Percentiles rank a stretch among this genome's conserved stretches.
Evolutionary conservation across 2,113 vertebrate genomes (phyloP).

Genomic region (Cichladusa arquata): DNA sequence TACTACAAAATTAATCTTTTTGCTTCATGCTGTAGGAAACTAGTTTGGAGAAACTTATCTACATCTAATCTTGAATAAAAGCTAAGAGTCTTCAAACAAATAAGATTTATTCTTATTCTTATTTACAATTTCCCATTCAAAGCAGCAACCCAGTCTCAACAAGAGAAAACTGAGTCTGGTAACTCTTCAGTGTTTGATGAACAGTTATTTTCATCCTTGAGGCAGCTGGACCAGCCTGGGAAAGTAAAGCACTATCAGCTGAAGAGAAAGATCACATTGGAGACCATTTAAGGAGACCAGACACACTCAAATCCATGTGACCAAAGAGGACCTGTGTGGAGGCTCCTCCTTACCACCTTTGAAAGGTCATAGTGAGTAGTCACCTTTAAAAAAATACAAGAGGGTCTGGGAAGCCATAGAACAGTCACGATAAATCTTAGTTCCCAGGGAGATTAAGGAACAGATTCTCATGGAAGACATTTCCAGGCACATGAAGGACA

Average conservation of each 20-base stretch:
- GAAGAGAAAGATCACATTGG: background rate
- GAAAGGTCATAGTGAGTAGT: background rate
- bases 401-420: background rate
- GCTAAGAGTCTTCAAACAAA: background rate
- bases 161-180: background rate
- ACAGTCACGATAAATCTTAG: background rate
- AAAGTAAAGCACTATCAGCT: background rate
- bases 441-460: constrained; percentile 2
- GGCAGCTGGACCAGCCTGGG: background rate
- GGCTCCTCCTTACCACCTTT: background rate
- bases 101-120: background rate
- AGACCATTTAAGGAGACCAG: background rate
- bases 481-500: background rate
- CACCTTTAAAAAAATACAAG: background rate
- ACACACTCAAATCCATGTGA: background rate
- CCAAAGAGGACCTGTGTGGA: background rate
- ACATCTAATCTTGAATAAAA: background rate
- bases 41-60: background rate
- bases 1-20: background rate
- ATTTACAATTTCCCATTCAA: background rate
- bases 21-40: background rate
- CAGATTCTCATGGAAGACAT: background rate
- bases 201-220: background rate
- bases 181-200: background rate
- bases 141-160: background rate